Base-by-base conservation (phyloP, 2,888 invertebrate species). In the Rhopalosiphum nymphaeae region DNA sequence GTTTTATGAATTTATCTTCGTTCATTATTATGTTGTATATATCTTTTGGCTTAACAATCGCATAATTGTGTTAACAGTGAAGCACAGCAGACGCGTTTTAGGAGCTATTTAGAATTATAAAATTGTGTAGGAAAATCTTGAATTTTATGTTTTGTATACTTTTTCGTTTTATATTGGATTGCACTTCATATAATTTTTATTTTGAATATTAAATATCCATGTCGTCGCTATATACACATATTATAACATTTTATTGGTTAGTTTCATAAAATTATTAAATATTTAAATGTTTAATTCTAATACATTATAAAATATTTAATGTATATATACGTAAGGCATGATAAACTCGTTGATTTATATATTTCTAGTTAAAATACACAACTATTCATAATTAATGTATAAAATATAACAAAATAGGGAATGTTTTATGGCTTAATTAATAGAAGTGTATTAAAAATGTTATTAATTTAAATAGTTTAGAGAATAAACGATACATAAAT, bases 1-100 rank as follows among this genome's bases (percentile, higher is more conserved):
- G 89, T 44, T 78, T 9, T 44, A 61, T 61, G 46, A 89, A 61
- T 89, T 78, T 61, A 89, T 89, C 46, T 61, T 44, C 44, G 56
- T 61, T 44, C 46, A 44, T 44, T 46, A 67, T 46, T 10, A 42
- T 26, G 26, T 89, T 57, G 29, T 42, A 57, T 29, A 29, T 44
- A 44, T 89, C 13, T 86, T 78, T 78, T 78, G 78, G 78, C 36
- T 36, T 36, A 78, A 21, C 36, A 21, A 78, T 78, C 78, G 78
- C 36, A 36, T 78, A 78, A 78, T 78, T 42, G 78, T 78, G 21
- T 36, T 36, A 36, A 78, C 36, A 61, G 36, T 36, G 9, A 78
- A 78, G 36, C 21, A 21, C 36, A 78, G 36, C 9, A 36, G 3
- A 21, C 36, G 9, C 9, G 36, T 78, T 61, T 29, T n/a, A 67